Evolutionary conservation across 2,797 vertebrate species (phyloP), one percentile per base, ranked within the genome.

Genomic region (Chaetodon trifasciatus): DNA sequence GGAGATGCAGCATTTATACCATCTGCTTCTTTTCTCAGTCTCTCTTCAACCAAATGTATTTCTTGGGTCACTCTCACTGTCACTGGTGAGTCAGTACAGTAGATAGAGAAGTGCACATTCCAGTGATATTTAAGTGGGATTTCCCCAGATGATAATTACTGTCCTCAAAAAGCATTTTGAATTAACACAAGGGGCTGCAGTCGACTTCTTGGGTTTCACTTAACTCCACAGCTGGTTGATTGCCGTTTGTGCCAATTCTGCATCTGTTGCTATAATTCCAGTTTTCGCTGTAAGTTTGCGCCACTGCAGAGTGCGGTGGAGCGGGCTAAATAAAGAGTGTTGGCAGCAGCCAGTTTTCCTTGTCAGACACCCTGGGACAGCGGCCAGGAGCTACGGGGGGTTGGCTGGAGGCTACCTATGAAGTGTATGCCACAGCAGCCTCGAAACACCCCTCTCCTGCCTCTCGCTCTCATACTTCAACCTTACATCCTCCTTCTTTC

Each of bases 311-410:
- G 40, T 32, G 60, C 21, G 61, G 37, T 46, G 63, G 28, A 55
- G 57, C 63, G n/a, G 17, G 23, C 70, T 80, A 49, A 76, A 86
- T 83, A 81, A 82, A 79, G 72, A 71, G 49, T 66, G 44, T 74
- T 65, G 61, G 81, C 56, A 73, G 76, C 65, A 47, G 73, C 23
- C 60, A 76, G 61, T 74, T 87, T 88, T 81, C 58, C 74, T 75
- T 71, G 72, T 81, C 65, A 49, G 85, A 79, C 76, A 79, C 78
- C 62, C 66, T 67, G 81, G 86, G 86, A 90, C 76, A 53, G 73
- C 71, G 83, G 83, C 86, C 91, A 90, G 74, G 64, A 65, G 39
- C 61, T 21, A 42, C 12, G 39, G 58, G 61, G 21, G 23, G 3
- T 40, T 63, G 58, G 35, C 35, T 49, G 68, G 42, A 72, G 50